A percentile compares a stretch with the other conserved stretches of the same genome.
These are phyloP conservation scores for Eupithecia insigniata DNA, from an alignment of 2,888 invertebrate genomes.

Conservation along the genomic window DNA sequence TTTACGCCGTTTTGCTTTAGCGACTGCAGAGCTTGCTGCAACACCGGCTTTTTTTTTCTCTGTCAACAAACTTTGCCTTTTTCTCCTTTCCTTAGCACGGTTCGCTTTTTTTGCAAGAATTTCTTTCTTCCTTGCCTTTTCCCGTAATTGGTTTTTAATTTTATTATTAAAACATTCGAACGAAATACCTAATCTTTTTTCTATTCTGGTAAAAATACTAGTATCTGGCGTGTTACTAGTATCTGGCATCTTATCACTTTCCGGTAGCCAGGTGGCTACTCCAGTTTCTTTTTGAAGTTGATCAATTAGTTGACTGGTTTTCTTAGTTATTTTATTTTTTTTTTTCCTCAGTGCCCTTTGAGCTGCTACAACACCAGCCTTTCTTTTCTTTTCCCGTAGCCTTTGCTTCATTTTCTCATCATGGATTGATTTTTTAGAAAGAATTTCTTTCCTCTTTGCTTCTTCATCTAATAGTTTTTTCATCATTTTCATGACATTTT, in stretches of 20 bases:
- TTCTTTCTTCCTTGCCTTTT: background rate
- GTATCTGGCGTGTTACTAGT: background rate
- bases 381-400: background rate
- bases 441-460: background rate
- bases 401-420: background rate
- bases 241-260: no score
- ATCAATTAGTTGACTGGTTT: no score
- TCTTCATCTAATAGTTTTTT: background rate
- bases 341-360: background rate
- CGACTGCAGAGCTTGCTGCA: background rate
- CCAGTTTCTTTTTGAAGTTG: no score
- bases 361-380: background rate
- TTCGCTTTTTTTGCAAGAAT: background rate
- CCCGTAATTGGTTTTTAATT: background rate
- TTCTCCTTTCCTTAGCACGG: background rate
- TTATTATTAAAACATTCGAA: background rate
- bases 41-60: background rate
- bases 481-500: background rate
- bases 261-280: no score
- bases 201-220: background rate
- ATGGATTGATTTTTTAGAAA: background rate
- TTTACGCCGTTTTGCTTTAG: background rate
- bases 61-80: background rate
- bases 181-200: background rate
- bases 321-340: no score